Base-by-base conservation (phyloP, 2,888 invertebrate genomes). In the Mythimna vitellina region DNA sequence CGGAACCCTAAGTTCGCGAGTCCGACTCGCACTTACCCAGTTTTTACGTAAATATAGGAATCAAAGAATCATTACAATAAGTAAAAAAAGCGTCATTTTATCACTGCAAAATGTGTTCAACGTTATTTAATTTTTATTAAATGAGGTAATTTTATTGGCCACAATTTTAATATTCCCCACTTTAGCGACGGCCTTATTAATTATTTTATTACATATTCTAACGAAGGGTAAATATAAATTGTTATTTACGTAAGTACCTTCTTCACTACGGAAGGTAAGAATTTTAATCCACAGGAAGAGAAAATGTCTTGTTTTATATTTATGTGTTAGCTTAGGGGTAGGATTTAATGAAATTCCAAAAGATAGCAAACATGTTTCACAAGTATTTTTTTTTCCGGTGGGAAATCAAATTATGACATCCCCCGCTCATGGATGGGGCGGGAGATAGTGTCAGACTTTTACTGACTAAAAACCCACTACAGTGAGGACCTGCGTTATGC, bases 41-140 rank as follows among this genome's bases (percentile, higher is more conserved):
- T n/a, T n/a, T n/a, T n/a, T n/a, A n/a, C n/a, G n/a, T n/a, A n/a
- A n/a, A n/a, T n/a, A n/a, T n/a, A n/a, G n/a, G n/a, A n/a, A n/a
- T n/a, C n/a, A n/a, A n/a, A n/a, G n/a, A n/a, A n/a, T n/a, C n/a
- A n/a, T 12, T 42, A 42, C 38, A 9, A 51, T 9, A 22, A 7
- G 29, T 22, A 32, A 3, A 0, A 25, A 25, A 66, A 54, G 74
- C 46, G 38, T 0, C 53, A 81, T 67, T 75, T 75, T 79, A 67
- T 6, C n/a, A 25, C 54, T 42, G 6, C 32, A 12, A 82, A 81
- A 73, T 32, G 29, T 64, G 51, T 54, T 73, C 12, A 32, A 49
- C 56, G 10, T 76, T 46, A 76, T 73, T 56, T 46, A 65, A 78
- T 75, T 62, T 42, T 75, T 49, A 72, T 64, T 62, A 65, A 82